These are phyloP conservation scores for Papilio polyxenes DNA, from an alignment of 1,140 invertebrate genomes.

Conservation along the genomic window DNA sequence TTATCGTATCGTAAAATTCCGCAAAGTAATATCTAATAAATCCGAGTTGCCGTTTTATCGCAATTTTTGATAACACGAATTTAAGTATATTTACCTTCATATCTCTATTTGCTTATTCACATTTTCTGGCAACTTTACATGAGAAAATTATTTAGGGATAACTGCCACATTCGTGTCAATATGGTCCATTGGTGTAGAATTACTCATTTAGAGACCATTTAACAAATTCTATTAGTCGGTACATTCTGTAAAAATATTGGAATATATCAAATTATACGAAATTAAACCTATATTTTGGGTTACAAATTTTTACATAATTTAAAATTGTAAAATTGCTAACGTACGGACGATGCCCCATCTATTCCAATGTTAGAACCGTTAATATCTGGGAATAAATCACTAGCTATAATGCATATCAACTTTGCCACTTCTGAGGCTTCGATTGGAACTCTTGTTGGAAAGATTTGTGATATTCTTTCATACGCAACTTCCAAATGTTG, in stretches of 20 bases:
- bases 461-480: neutral
- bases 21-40: constrained; percentile 17
- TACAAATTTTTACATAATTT: neutral
- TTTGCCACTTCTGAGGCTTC: neutral
- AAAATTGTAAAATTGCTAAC: neutral
- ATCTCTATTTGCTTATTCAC: neutral
- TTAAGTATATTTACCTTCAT: constrained; percentile 40
- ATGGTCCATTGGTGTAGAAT: too few relatives aligned
- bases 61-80: constrained; percentile 40
- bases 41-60: neutral
- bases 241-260: neutral
- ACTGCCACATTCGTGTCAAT: neutral
- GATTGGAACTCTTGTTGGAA: neutral
- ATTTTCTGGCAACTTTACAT: neutral
- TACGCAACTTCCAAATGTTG: neutral
- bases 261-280: too few relatives aligned
- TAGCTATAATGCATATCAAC: constrained; percentile 17
- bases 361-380: constrained; percentile 13
- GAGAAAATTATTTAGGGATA: neutral
- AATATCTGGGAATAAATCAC: constrained; percentile 23
- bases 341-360: neutral
- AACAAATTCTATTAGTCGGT: neutral
- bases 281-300: too few relatives aligned
- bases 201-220: neutral
- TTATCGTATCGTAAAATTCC: constrained; percentile 17